Evolutionary conservation across 1,140 invertebrate genomes (phyloP).

Genomic region (Ostrea denselamellosa): DNA sequence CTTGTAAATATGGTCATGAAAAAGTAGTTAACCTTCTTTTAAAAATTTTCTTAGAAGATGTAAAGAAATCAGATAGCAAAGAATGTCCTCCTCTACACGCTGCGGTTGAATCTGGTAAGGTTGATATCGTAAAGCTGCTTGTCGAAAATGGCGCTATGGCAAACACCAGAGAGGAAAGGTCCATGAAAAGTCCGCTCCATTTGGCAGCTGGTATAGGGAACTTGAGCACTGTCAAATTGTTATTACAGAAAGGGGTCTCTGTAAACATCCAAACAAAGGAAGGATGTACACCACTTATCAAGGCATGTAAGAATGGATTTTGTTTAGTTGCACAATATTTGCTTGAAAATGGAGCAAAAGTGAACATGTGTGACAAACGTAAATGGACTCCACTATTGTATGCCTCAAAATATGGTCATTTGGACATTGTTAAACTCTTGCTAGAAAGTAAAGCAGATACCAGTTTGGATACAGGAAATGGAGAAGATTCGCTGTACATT

Average conservation of each 20-base stretch:
- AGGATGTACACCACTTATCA: neutral
- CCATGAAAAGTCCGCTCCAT: neutral
- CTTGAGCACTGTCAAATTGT: neutral
- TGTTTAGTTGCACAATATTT: neutral
- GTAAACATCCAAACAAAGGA: neutral
- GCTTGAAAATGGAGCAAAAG: neutral
- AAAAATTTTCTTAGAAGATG: neutral
- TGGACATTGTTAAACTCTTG: slow-evolving; percentile 11
- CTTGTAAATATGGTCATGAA: neutral
- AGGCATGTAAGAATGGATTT: neutral
- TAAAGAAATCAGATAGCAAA: neutral
- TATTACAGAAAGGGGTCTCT: neutral
- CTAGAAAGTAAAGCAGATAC: neutral
- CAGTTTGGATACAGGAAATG: neutral
- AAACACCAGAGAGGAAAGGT: neutral
- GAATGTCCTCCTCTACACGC: neutral
- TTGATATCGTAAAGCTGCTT: neutral
- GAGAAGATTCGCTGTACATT: neutral
- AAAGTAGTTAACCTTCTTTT: slow-evolving; percentile 16
- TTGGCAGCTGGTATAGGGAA: neutral
- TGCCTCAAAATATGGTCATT: slow-evolving; percentile 1
- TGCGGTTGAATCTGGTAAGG: neutral
- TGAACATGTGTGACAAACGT: neutral
- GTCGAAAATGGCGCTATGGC: neutral
- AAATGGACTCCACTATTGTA: neutral